phyloP scores from a whole-genome alignment of 2,113 vertebrate genomes.

The Caranx ignobilis region DNA sequence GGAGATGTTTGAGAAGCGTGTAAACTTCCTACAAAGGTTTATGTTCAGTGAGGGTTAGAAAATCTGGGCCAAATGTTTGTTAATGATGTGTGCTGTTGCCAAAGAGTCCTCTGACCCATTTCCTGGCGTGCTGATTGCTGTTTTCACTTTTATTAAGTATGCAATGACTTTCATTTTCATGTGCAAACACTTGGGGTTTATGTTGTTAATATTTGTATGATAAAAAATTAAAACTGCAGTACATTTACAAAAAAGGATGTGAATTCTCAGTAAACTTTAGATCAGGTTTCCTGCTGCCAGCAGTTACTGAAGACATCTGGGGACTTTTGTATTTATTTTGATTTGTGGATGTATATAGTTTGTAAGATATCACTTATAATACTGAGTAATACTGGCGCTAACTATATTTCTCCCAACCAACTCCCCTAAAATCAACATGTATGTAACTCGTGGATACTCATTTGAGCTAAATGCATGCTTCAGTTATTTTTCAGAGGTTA shows the following conservation, averaged over 20 bases:
- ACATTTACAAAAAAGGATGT: background rate
- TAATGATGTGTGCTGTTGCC: constrained; percentile 54
- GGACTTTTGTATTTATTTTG: background rate
- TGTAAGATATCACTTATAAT: background rate
- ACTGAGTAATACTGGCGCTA: background rate
- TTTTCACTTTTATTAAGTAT: constrained; percentile 41
- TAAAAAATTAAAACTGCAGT: constrained; percentile 34
- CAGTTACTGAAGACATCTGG: background rate
- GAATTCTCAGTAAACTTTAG: constrained; percentile 18
- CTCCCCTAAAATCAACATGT: background rate
- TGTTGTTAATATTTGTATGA: constrained; percentile 41
- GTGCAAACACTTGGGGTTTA: constrained; percentile 29
- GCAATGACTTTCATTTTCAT: constrained; percentile 34
- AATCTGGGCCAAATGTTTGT: constrained; percentile 64
- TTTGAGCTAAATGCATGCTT: background rate
- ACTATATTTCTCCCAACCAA: background rate
- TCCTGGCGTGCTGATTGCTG: constrained; percentile 47
- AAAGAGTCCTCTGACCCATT: constrained; percentile 46
- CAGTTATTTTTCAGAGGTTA: background rate
- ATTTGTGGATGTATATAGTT: background rate
- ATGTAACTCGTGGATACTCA: background rate
- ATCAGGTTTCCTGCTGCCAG: constrained; percentile 3
- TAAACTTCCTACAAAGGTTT: constrained; percentile 38
- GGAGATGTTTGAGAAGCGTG: constrained; percentile 1
- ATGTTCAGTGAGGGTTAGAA: constrained; percentile 7